phyloP scores from a whole-genome alignment of 2,888 invertebrate species.

The Epirrhoe tristata region DNA sequence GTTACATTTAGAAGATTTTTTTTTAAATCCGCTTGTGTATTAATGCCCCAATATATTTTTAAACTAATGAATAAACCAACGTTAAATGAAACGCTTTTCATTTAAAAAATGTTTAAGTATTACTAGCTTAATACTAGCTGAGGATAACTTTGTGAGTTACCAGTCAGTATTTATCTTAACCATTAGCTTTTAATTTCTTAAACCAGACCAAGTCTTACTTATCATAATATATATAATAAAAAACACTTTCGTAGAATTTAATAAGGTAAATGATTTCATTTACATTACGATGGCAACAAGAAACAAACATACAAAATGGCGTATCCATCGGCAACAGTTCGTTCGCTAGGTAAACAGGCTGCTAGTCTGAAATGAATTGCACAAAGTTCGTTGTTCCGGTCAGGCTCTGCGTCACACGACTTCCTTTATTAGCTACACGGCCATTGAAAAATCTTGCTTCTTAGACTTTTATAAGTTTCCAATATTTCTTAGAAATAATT shows the following conservation, averaged over 20 bases:
- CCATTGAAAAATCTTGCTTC: constrained; percentile 14
- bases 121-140: too few species aligned
- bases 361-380: constrained; percentile 31
- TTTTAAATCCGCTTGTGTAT: not conserved
- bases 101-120: too few species aligned
- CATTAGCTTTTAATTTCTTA: too few species aligned
- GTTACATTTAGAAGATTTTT: constrained; percentile 19
- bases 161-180: too few species aligned
- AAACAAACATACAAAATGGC: not conserved
- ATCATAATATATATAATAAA: too few species aligned
- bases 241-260: not conserved
- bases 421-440: constrained; percentile 25
- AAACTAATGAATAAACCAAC: too few species aligned
- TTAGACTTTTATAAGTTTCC: not conserved
- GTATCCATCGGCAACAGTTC: not conserved
- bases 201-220: too few species aligned
- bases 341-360: constrained; percentile 24
- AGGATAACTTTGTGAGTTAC: too few species aligned
- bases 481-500: not conserved
- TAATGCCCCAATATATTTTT: too few species aligned
- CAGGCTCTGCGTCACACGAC: constrained; percentile 34
- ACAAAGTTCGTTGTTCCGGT: constrained; percentile 40
- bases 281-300: not conserved
- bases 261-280: not conserved
- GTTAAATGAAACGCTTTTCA: too few species aligned